Conservation (phyloP, 1,140 invertebrate species). For the Drosophila mojavensis region DNA sequence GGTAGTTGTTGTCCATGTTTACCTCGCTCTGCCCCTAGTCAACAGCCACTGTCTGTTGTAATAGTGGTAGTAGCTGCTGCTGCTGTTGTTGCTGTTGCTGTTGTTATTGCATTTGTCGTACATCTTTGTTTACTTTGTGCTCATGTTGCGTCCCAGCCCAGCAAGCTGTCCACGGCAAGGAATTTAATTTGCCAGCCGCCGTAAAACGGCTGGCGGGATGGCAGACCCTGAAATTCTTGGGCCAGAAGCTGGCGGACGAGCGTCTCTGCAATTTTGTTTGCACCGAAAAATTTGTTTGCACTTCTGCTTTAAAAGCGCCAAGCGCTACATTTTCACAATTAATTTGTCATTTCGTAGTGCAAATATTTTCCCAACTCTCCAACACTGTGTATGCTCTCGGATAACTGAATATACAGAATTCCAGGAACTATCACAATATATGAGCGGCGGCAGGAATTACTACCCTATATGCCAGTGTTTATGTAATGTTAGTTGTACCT, state of each 20-base stretch:
- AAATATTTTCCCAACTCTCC: constrained; percentile 39
- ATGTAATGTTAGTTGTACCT: constrained; percentile 14
- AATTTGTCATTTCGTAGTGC: constrained; percentile 58
- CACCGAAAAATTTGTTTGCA: constrained; percentile 58
- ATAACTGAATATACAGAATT: background rate
- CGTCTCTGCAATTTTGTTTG: constrained; percentile 49
- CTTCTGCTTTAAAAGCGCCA: constrained; percentile 38
- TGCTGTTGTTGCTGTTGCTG: constrained; percentile 27
- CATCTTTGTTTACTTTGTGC: constrained; percentile 74
- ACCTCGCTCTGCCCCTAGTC: background rate
- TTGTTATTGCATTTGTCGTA: constrained; percentile 63
- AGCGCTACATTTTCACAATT: constrained; percentile 59
- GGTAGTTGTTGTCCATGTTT: constrained; percentile 28
- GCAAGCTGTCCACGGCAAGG: constrained; percentile 34
- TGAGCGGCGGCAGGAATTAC: background rate
- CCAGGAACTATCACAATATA: background rate
- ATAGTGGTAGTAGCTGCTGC: constrained; percentile 3
- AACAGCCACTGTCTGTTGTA: constrained; percentile 7
- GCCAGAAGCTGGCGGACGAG: constrained; percentile 26
- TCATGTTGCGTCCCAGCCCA: constrained; percentile 48
- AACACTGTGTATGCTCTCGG: constrained; percentile 1
- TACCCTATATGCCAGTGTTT: background rate
- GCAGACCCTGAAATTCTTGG: constrained; percentile 20
- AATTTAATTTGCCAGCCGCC: constrained; percentile 71
- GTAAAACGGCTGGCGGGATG: constrained; percentile 23